Evolutionary conservation across 2,888 invertebrate genomes (phyloP), one percentile per base, ranked within the genome.

Genomic region (Lymantria monacha): DNA sequence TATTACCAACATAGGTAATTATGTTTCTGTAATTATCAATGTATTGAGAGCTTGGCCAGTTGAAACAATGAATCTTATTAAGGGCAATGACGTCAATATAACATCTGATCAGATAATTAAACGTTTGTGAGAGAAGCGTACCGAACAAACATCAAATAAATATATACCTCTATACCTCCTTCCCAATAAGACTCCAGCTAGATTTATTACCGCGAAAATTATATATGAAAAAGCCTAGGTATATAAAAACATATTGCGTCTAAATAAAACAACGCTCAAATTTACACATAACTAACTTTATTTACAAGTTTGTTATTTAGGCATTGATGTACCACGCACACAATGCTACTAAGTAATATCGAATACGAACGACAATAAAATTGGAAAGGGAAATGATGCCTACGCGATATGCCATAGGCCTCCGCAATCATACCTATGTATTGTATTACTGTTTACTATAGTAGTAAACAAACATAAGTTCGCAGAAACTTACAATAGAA

Each of bases 381-480:
- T 55, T 62, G 57, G 54, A 62, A 64, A 68, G 49, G 57, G 53
- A 52, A 44, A 38, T 53, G 50, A 60, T 65, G 55, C 57, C 53
- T 60, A 49, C 55, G 22, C 22, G 22, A 22, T 46, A 52, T 51
- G 61, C 52, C 56, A 49, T 62, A 53, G 62, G 56, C 47, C 66
- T 53, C 46, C 7, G 30, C 44, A 51, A 46, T 52, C 31, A 44
- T 61, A n/a, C n/a, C n/a, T n/a, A 47, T 51, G 51, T 62, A 52
- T 59, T 54, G 57, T 55, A 60, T 66, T 68, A 65, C 63, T 68
- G 49, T 66, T 65, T 65, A 60, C 66, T 63, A 65, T 49, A 46
- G 51, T 47, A 41, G 42, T 41, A 12, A 14, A 55, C 65, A 66
- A 63, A 65, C 57, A 49, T 42, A 65, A 62, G 53, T 62, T 53